Evolutionary conservation across 2,113 vertebrate species (phyloP), one percentile per base, ranked within the genome.

Genomic region (Anarrhichthys ocellatus): DNA sequence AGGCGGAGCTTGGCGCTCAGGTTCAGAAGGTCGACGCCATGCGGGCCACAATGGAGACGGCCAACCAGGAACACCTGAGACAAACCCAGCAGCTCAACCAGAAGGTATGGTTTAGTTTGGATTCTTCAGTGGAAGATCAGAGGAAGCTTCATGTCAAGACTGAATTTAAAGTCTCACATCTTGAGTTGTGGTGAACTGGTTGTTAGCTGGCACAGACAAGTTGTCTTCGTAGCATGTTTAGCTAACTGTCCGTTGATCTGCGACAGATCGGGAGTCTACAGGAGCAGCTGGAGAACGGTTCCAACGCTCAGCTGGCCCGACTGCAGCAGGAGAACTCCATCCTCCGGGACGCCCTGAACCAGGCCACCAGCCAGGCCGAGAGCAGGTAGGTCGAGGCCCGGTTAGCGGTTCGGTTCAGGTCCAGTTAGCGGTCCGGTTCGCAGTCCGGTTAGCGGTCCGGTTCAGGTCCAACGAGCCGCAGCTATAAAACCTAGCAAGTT

Each of bases 301-400:
- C 80, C 6, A 82, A 46, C 2, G 73, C 80, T 15, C 73, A 82
- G 58, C 66, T 76, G 38, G 66, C 73, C 48, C 73, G 58, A 5
- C 66, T 82, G 66, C 80, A 82, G 66, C 80, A 82, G 66, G 80
- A 82, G 73, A 82, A 76, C 73, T 76, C 73, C 4, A 82, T 82
- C 46, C 80, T 82, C 6, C 44, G 80, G 27, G 80, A 82, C 2
- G 80, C 80, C 58, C 66, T 82, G 66, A 82, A 82, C 73, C 80
- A 82, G 46, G 80, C 80, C 0, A 82, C 73, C 73, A 82, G 80
- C 73, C 73, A 76, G 80, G 80, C 80, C 1, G 73, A 82, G 80
- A 82, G 80, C 80, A 75, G 79, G 79, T 54, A n/a, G 50, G 50
- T 48, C 46, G 46, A 6, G 38, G 14, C 15, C 34, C 6, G 5